These are phyloP conservation scores for Lasioglossum malachurum DNA, from an alignment of 2,888 invertebrate species.

Conservation along the genomic window DNA sequence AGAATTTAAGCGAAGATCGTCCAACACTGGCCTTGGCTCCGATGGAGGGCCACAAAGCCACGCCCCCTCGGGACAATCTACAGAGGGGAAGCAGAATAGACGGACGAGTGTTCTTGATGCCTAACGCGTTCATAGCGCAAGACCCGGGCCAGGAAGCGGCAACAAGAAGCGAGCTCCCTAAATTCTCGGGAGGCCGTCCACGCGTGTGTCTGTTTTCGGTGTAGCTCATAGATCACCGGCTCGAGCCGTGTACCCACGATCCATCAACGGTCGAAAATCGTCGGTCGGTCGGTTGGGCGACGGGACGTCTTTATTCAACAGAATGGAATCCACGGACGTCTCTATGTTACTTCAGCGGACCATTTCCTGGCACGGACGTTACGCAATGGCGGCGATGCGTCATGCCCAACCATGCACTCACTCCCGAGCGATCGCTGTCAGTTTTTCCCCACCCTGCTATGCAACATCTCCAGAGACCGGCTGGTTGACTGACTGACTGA, in stretches of 20 bases:
- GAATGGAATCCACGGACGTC: constrained; percentile 40
- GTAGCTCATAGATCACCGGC: constrained; percentile 1
- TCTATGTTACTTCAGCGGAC: constrained; percentile 47
- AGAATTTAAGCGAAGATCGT: too few species aligned
- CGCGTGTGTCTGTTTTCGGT: neutral
- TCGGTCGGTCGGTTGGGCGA: neutral
- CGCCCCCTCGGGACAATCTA: neutral
- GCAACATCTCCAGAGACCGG: constrained; percentile 23
- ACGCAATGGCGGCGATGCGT: constrained; percentile 54
- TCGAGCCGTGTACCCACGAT: neutral
- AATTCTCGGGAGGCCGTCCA: neutral
- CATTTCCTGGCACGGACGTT: constrained; percentile 57
- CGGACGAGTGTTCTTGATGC: neutral
- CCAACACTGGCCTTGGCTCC: neutral
- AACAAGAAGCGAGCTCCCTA: neutral
- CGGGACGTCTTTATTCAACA: constrained; percentile 33
- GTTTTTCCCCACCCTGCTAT: constrained; percentile 6
- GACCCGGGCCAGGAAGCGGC: neutral
- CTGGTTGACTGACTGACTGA: constrained; percentile 23
- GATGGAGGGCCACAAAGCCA: neutral
- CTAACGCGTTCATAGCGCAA: neutral
- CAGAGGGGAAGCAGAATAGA: neutral
- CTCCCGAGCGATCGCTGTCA: constrained; percentile 47
- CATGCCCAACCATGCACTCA: constrained; percentile 44
- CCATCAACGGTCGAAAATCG: neutral